Conservation (phyloP, 2,888 invertebrate species). For the Troides helena region DNA sequence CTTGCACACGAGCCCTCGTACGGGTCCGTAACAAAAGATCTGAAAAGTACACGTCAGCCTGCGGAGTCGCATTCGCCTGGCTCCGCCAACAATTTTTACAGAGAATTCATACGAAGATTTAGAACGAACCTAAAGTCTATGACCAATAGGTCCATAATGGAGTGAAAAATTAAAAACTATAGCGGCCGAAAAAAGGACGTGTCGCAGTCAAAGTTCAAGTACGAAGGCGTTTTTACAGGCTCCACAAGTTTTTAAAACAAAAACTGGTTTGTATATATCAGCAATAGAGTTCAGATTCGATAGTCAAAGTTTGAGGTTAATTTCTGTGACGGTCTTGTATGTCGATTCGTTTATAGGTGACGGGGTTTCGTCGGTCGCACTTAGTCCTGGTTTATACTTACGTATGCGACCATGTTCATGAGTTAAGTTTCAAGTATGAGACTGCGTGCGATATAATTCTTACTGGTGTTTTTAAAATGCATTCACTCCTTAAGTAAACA, state of each 20-base stretch:
- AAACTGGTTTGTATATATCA: slow-evolving; percentile 30
- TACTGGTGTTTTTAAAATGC: too few relatives aligned
- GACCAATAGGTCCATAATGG: slow-evolving; percentile 39
- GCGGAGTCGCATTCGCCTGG: slow-evolving; percentile 43
- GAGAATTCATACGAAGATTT: slow-evolving; percentile 37
- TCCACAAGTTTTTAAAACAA: slow-evolving; percentile 36
- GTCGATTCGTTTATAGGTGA: slow-evolving; percentile 59
- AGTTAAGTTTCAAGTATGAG: too few relatives aligned
- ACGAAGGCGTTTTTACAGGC: slow-evolving; percentile 46
- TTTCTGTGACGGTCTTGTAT: slow-evolving; percentile 43
- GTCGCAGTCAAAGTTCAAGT: slow-evolving; percentile 65
- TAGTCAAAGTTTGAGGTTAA: slow-evolving; percentile 32
- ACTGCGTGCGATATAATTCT: too few relatives aligned
- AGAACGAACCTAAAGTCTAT: slow-evolving; percentile 41
- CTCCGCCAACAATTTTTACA: slow-evolving; percentile 48
- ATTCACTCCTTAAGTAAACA: background rate
- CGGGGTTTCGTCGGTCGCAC: slow-evolving; percentile 50
- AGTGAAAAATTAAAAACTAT: slow-evolving; percentile 32
- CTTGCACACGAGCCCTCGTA: slow-evolving; percentile 45
- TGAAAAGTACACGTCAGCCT: slow-evolving; percentile 53
- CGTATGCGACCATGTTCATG: too few relatives aligned
- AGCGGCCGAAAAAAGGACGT: slow-evolving; percentile 49
- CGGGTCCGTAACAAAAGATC: slow-evolving; percentile 54
- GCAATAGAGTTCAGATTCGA: slow-evolving; percentile 45
- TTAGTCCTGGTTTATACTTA: background rate